These are phyloP conservation scores for Neuroscelio doddi DNA, from an alignment of 2,888 invertebrate genomes.

Conservation along the genomic window DNA sequence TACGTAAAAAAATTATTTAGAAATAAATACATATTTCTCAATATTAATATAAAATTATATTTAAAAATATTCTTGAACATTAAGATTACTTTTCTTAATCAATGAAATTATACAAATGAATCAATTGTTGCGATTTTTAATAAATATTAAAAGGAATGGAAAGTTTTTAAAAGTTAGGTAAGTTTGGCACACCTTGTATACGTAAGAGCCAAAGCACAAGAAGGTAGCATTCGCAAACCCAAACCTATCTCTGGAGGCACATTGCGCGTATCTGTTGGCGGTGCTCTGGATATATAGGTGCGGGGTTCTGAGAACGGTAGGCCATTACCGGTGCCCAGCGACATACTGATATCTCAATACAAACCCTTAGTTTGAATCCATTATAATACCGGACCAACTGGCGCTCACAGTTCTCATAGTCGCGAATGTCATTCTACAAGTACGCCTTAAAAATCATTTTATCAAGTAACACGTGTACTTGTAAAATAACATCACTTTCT, in stretches of 20 bases:
- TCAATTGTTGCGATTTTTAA: too few relatives aligned
- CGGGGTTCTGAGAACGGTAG: slow-evolving; percentile 67
- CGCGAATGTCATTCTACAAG: slow-evolving; percentile 49
- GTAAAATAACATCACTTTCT: too few relatives aligned
- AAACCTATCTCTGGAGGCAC: slow-evolving; percentile 40
- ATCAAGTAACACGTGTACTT: slow-evolving; percentile 41
- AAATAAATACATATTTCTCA: too few relatives aligned
- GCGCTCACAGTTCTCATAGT: slow-evolving; percentile 30
- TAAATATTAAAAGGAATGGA: too few relatives aligned
- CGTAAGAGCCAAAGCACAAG: too few relatives aligned
- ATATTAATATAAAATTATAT: too few relatives aligned
- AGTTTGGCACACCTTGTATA: too few relatives aligned
- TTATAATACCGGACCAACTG: slow-evolving; percentile 63
- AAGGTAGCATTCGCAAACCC: slow-evolving; percentile 9
- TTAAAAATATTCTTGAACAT: too few relatives aligned
- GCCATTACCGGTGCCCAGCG: slow-evolving; percentile 67
- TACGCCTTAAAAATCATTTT: slow-evolving; percentile 28
- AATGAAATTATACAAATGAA: too few relatives aligned
- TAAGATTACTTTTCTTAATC: too few relatives aligned
- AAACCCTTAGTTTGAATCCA: slow-evolving; percentile 70
- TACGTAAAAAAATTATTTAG: too few relatives aligned
- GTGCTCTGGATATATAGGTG: slow-evolving; percentile 58
- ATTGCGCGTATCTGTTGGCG: slow-evolving; percentile 57
- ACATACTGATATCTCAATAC: slow-evolving; percentile 72
- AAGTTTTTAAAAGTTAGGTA: too few relatives aligned